phyloP scores from a whole-genome alignment of 1,140 invertebrate species.

The Polypedilum pembai region DNA sequence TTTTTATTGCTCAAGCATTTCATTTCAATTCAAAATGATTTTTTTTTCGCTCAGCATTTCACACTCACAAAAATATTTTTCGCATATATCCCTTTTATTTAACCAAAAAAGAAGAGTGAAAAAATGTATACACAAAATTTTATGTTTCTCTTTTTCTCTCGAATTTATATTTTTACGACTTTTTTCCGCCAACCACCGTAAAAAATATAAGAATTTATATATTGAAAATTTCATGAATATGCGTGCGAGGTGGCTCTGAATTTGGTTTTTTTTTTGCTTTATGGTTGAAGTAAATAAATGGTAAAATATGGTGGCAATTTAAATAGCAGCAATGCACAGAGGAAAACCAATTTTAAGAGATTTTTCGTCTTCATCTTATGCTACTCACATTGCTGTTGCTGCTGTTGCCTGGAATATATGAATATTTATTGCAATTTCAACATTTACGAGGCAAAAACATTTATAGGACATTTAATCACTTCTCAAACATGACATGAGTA shows the following conservation, averaged over 20 bases:
- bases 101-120: too few species aligned
- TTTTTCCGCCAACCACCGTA: conserved; percentile 2
- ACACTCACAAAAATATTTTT: not conserved
- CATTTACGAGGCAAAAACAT: too few species aligned
- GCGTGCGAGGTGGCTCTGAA: not conserved
- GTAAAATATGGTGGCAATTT: conserved; percentile 18
- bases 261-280: not conserved
- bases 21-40: not conserved
- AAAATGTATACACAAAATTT: too few species aligned
- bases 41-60: not conserved
- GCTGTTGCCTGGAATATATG: not conserved
- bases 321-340: conserved; percentile 11
- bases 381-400: not conserved
- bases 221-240: conserved; percentile 8
- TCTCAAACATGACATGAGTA: too few species aligned
- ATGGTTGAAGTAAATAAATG: conserved; percentile 7
- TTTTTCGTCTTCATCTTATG: not conserved
- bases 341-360: conserved; percentile 5
- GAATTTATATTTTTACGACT: conserved; percentile 18
- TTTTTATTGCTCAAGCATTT: not conserved
- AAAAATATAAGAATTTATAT: not conserved
- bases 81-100: too few species aligned
- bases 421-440: not conserved
- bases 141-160: not conserved
- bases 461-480: too few species aligned